Evolutionary conservation across 2,888 invertebrate species (phyloP), one percentile per base, ranked within the genome.

Genomic region (Orthonevra nobilis): DNA sequence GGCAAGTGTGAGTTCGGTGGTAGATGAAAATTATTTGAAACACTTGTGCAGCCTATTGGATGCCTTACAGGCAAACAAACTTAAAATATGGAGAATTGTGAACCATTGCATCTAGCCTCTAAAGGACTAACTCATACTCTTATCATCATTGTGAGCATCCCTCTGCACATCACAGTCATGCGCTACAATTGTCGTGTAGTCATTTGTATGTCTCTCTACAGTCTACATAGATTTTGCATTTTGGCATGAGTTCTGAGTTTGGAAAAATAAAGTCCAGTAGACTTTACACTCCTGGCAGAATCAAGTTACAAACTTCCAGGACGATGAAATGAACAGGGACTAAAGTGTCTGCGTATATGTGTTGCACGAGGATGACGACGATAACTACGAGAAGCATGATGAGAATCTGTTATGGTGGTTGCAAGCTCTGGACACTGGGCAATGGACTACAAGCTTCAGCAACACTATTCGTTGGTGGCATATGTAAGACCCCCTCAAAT

Each of bases 401-500:
- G 64, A 60, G 58, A 72, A 64, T 64, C 32, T 46, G 64, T 44
- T 42, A 48, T 63, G 63, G 61, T 36, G 17, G 19, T 19, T 3
- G 3, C 23, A 3, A 32, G 23, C 56, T 20, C 34, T 42, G 63
- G 60, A 38, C 48, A 44, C 69, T 38, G 52, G 58, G 38, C 70
- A 61, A 52, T 56, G 50, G 44, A 46, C 63, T 64, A 58, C 5
- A 23, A n/a, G n/a, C 70, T 30, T 46, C 58, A 52, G 61, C 56
- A 32, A 74, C 36, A 20, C 42, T 64, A 42, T 60, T 75, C 46
- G 52, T 81, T 60, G 61, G 72, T 42, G 74, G 50, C 74, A 74
- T 70, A 74, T 70, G 64, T 70, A 50, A 70, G 56, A 60, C 64
- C 73, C 81, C 77, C 82, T n/a, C n/a, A 50, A 77, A 81, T 73